Conservation (phyloP, 2,888 invertebrate genomes). For the Formica aserva region DNA sequence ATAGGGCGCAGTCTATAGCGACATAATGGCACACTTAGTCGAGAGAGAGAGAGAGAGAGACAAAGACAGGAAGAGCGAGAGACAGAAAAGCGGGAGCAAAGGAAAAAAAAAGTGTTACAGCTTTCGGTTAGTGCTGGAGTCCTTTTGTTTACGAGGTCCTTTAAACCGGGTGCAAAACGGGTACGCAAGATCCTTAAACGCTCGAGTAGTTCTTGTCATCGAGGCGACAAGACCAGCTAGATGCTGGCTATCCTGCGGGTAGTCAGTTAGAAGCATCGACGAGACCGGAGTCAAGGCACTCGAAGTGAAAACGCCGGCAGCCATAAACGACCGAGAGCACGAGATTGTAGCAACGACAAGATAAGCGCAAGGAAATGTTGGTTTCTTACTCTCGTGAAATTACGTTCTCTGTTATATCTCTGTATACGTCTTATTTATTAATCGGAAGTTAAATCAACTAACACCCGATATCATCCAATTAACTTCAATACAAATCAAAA, state of each 20-base stretch:
- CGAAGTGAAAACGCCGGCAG: conserved; percentile 12
- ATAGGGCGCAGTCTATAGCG: conserved; percentile 79
- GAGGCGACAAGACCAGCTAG: conserved; percentile 17
- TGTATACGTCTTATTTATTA: neutral
- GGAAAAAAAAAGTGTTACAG: conserved; percentile 77
- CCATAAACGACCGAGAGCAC: neutral
- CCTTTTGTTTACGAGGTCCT: conserved; percentile 73
- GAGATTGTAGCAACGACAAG: neutral
- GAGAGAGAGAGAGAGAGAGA: conserved; percentile 47
- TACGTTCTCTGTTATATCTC: neutral
- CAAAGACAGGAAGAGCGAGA: conserved; percentile 33
- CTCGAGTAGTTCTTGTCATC: conserved; percentile 21
- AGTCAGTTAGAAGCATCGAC: conserved; percentile 46
- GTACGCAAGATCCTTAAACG: neutral
- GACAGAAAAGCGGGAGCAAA: conserved; percentile 50
- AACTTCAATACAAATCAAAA: neutral
- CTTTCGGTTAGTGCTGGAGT: conserved; percentile 72
- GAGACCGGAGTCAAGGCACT: conserved; percentile 50
- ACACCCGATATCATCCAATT: neutral
- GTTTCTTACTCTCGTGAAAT: neutral
- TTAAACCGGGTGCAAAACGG: conserved; percentile 63
- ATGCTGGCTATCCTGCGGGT: conserved; percentile 61
- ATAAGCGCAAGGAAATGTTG: neutral
- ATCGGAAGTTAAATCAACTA: neutral
- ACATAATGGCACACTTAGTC: conserved; percentile 84